Evolutionary conservation across 1,140 invertebrate genomes (phyloP), one percentile per base, ranked within the genome.

Genomic region (Condylostylus longicornis): DNA sequence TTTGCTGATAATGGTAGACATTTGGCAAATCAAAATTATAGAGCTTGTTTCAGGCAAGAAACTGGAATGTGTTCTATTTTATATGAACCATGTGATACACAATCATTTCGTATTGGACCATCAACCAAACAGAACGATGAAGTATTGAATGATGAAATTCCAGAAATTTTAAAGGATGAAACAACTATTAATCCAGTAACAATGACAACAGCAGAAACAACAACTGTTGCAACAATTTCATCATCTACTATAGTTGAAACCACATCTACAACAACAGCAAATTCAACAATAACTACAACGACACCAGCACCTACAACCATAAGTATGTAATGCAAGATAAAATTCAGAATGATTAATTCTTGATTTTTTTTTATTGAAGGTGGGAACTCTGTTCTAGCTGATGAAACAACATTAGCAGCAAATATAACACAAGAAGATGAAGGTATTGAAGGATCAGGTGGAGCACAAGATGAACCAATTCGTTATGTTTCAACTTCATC

Each of bases 1-100:
- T 85, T 74, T 50, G 72, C 80, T 1, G 72, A 77, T 3, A 86
- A 86, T 51, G 82, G 82, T 0, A 65, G 82, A 3, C 79, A 82
- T 44, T 55, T 86, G n/a, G 76, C 82, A 0, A 65, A 74, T 42
- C 80, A 82, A 45, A 74, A 83, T 49, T 83, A 86, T 56, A 65
- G 69, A 28, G 71, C 82, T n/a, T 86, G 82, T 47, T 67, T 83
- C 28, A 61, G 79, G 10, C 74, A 78, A 44, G 77, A 79, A 47
- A 49, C 54, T 9, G 72, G 70, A 0, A 75, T 74, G 69, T 85
- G 81, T 48, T 77, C 78, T 8, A 74, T 85, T n/a, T 63, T 70
- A 2, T 85, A 86, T 54, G 65, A 72, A 39, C 78, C 79, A 0
- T 86, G 81, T 39, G 71, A 78, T 45, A 61, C 67, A 25, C 72